Evolutionary conservation across 2,113 vertebrate genomes (phyloP).

Genomic region (Equus quagga): DNA sequence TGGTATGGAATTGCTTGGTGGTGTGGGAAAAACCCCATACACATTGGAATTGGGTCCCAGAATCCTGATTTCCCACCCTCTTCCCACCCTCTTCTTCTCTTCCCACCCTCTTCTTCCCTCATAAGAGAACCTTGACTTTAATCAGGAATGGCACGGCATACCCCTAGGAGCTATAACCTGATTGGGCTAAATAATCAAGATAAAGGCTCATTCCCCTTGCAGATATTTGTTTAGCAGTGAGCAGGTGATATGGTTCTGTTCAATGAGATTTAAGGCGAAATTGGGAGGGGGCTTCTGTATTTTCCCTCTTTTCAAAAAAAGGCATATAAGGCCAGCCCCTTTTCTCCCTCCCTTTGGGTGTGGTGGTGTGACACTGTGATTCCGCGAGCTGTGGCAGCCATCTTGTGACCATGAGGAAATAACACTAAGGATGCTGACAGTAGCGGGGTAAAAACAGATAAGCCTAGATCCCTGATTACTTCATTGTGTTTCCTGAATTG

Average conservation of each 20-base stretch:
- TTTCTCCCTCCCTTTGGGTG: slow-evolving; percentile 12
- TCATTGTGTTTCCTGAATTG: background rate
- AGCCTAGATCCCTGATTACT: background rate
- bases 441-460: background rate
- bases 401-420: background rate
- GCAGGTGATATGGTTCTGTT: background rate
- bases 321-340: background rate
- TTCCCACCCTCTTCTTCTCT: background rate
- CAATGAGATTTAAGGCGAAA: background rate
- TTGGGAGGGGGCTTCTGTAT: background rate
- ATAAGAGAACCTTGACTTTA: background rate
- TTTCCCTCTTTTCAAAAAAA: background rate
- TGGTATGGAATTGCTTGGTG: background rate
- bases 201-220: background rate
- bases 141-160: background rate
- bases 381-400: background rate
- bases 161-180: background rate
- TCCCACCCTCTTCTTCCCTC: background rate
- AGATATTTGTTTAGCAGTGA: background rate
- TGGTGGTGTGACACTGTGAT: background rate
- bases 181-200: background rate
- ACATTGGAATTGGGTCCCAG: background rate
- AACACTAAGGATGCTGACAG: background rate
- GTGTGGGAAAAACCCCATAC: background rate
- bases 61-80: background rate